Conservation (phyloP, 2,888 invertebrate species). For the Uloborus plumipes region DNA sequence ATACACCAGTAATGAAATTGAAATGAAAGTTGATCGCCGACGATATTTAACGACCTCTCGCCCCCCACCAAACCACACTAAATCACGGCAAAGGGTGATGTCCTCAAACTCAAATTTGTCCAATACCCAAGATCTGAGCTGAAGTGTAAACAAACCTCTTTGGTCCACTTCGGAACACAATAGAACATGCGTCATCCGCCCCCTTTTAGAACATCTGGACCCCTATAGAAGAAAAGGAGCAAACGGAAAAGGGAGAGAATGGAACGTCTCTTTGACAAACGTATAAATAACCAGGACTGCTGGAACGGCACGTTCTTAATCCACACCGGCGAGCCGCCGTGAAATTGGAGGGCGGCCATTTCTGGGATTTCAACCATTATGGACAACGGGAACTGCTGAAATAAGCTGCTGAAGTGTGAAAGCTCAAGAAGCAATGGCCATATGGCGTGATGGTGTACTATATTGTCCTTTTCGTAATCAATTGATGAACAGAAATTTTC, state of each 20-base stretch:
- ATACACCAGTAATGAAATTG: no score
- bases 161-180: conserved; percentile 14
- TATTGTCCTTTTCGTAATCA: no score
- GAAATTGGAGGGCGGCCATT: conserved; percentile 44
- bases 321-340: conserved; percentile 25
- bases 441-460: background rate
- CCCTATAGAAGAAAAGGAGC: conserved; percentile 16
- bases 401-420: background rate
- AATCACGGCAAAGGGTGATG: no score
- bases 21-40: no score
- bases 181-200: conserved; percentile 48
- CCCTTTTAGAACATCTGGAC: conserved; percentile 53
- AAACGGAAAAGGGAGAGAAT: conserved; percentile 20
- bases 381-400: background rate
- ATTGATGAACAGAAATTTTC: no score
- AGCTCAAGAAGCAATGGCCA: background rate
- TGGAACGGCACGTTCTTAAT: conserved; percentile 40
- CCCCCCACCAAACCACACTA: no score
- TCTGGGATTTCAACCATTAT: conserved; percentile 4
- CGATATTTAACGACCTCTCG: no score
- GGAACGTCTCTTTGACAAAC: conserved; percentile 29
- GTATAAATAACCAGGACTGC: conserved; percentile 56
- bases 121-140: no score
- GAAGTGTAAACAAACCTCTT: no score
- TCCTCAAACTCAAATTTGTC: no score